Percentiles rank a stretch among this genome's conserved stretches.
Conservation (phyloP, 2,113 vertebrate species). For the Microcebus ravelobensis region DNA sequence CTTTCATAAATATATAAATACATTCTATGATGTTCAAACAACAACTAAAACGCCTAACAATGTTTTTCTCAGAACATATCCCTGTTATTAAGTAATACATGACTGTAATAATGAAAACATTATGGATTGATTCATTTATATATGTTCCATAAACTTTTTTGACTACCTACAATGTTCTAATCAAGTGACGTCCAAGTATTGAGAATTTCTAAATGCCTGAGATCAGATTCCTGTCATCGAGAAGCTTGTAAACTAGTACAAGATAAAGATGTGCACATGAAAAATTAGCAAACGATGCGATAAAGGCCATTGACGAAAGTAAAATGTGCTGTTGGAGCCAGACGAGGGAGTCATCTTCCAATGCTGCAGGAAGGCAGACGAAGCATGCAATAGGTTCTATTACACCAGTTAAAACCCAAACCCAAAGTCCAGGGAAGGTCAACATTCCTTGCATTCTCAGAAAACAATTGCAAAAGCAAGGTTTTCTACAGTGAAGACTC, state of each 20-base stretch:
- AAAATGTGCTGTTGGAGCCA: background rate
- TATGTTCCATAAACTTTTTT: background rate
- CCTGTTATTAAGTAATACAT: background rate
- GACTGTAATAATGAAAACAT: background rate
- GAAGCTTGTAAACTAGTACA: background rate
- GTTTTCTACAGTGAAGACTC: background rate
- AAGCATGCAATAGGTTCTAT: background rate
- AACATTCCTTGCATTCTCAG: background rate
- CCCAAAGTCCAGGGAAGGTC: background rate
- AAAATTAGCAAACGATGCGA: background rate
- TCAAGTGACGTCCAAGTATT: background rate
- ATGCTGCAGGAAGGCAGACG: background rate
- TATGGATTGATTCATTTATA: background rate
- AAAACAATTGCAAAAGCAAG: background rate
- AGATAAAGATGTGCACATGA: background rate
- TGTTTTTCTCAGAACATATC: background rate
- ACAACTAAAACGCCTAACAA: background rate
- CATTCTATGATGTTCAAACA: background rate
- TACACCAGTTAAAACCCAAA: background rate
- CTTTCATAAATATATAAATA: background rate
- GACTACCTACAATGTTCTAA: background rate
- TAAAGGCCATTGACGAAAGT: background rate
- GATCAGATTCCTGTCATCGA: background rate
- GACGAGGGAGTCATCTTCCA: background rate
- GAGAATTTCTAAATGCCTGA: background rate